phyloP scores from a whole-genome alignment of 2,888 invertebrate species.

The Embidobia sp. region DNA sequence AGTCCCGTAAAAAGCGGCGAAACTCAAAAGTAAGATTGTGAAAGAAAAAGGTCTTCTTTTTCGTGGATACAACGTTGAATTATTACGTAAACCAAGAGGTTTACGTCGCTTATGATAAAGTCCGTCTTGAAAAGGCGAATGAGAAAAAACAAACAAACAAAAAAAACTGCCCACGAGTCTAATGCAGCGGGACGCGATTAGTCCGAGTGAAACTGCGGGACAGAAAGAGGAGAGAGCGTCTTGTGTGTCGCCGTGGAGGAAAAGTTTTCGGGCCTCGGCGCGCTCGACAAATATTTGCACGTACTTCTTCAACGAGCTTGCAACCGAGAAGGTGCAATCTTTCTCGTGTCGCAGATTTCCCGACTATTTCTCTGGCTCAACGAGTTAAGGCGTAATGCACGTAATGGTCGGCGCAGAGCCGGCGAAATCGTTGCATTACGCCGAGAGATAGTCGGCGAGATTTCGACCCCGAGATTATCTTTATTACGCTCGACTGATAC shows the following conservation, averaged over 20 bases:
- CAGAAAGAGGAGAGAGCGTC: background rate
- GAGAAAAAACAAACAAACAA: no score
- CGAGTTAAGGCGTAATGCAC: conserved; percentile 28
- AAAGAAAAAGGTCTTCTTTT: no score
- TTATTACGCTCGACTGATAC: conserved; percentile 21
- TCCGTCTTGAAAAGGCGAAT: no score
- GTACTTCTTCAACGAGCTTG: conserved; percentile 40
- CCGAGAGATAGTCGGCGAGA: conserved; percentile 10
- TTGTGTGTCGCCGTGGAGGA: background rate
- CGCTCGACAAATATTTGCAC: conserved; percentile 56
- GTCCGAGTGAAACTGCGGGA: no score
- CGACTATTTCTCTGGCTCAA: conserved; percentile 45
- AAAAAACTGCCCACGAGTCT: conserved; percentile 19
- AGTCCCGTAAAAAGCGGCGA: no score
- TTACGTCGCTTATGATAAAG: no score
- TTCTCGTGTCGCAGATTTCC: conserved; percentile 49
- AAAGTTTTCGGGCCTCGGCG: conserved; percentile 26
- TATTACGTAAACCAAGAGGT: no score
- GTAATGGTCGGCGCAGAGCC: conserved; percentile 31
- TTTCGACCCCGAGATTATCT: conserved; percentile 18
- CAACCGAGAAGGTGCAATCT: conserved; percentile 49
- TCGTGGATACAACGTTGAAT: no score
- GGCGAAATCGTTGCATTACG: conserved; percentile 37
- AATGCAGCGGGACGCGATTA: conserved; percentile 21
- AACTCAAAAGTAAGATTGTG: no score